Conservation (phyloP, 2,797 vertebrate species). For the Antennarius maculatus region DNA sequence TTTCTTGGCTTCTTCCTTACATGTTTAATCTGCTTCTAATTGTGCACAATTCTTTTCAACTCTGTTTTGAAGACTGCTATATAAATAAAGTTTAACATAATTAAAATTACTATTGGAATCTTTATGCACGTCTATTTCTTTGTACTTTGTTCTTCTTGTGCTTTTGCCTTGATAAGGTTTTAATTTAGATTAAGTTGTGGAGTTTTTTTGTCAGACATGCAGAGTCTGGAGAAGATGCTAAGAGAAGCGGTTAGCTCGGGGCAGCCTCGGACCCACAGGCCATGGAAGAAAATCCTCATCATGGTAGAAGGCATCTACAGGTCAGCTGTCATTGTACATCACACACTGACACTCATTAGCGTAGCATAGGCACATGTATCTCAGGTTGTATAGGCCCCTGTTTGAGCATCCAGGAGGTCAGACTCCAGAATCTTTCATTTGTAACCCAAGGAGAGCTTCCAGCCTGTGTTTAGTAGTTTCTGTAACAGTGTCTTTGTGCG, state of each 20-base stretch:
- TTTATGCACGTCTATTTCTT: background rate
- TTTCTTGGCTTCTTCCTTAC: too few species aligned
- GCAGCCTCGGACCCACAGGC: conserved; percentile 88
- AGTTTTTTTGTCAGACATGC: conserved; percentile 81
- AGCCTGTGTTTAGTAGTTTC: conserved; percentile 40
- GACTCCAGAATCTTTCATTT: conserved; percentile 46
- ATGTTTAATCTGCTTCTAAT: too few species aligned
- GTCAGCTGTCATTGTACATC: conserved; percentile 69
- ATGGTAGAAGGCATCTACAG: conserved; percentile 96
- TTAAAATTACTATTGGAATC: background rate
- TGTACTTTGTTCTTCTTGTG: background rate
- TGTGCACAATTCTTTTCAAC: too few species aligned
- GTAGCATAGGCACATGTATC: conserved; percentile 10
- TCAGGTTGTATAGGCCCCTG: conserved; percentile 15
- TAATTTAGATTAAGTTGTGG: conserved; percentile 7
- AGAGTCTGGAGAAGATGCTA: conserved; percentile 89
- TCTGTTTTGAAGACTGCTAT: too few species aligned
- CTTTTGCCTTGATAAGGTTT: background rate
- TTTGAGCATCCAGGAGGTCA: conserved; percentile 25
- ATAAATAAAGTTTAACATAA: too few species aligned
- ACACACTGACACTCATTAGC: conserved; percentile 5
- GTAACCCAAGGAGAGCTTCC: conserved; percentile 52
- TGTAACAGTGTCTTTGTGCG: conserved; percentile 41
- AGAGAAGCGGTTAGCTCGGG: conserved; percentile 88
- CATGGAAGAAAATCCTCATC: conserved; percentile 96